These are phyloP conservation scores for Brachionus rotundiformis DNA, from an alignment of 1,140 invertebrate species.

Conservation along the genomic window DNA sequence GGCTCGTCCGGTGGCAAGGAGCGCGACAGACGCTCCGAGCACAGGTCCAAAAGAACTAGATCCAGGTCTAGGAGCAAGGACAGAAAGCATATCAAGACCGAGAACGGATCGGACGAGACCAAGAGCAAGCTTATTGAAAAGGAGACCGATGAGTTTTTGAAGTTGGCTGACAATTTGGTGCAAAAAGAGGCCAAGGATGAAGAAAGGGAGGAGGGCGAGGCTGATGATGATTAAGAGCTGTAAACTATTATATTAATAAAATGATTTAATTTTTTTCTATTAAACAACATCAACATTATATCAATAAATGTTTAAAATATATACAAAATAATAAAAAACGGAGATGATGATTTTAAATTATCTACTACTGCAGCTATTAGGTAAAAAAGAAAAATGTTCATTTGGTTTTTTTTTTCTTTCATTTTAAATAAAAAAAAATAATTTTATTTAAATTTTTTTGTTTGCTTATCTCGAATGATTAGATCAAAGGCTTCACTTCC, in stretches of 20 bases:
- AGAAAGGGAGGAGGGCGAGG: slow-evolving; percentile 48
- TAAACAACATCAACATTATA: neutral
- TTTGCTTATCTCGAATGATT: too few relatives aligned
- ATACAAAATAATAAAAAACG: neutral
- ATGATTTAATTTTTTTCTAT: slow-evolving; percentile 1
- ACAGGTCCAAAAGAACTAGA: slow-evolving; percentile 51
- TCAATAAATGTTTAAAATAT: neutral
- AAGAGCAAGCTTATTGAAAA: slow-evolving; percentile 55
- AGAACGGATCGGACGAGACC: slow-evolving; percentile 57
- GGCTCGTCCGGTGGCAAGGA: slow-evolving; percentile 51
- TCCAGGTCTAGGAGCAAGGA: slow-evolving; percentile 54
- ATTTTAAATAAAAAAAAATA: too few relatives aligned
- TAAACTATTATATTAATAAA: neutral
- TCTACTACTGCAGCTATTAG: neutral
- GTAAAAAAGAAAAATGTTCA: too few relatives aligned
- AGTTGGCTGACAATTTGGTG: slow-evolving; percentile 54
- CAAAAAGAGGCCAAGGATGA: neutral
- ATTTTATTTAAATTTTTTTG: too few relatives aligned
- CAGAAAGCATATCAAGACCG: slow-evolving; percentile 56
- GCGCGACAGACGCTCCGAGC: slow-evolving; percentile 24
- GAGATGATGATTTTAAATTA: neutral
- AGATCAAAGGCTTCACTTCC: too few relatives aligned
- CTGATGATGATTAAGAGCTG: slow-evolving; percentile 28
- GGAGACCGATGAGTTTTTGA: slow-evolving; percentile 54
- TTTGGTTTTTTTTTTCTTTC: too few relatives aligned